Evolutionary conservation across 2,797 vertebrate species (phyloP).

Genomic region (Hydrophis major): DNA sequence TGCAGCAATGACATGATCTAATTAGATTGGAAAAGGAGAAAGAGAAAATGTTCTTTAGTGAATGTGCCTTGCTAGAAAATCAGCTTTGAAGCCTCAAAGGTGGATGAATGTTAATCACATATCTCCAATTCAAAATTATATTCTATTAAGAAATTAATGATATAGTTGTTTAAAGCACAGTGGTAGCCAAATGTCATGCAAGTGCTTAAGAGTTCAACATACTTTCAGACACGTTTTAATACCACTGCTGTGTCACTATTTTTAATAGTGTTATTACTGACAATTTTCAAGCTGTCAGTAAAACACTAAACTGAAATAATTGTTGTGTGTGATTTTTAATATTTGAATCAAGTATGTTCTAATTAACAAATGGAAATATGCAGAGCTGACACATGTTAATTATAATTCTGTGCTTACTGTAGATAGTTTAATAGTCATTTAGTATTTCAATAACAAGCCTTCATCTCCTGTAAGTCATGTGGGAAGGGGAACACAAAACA

Average conservation of each 20-base stretch:
- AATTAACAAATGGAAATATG: constrained; percentile 20
- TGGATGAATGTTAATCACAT: background rate
- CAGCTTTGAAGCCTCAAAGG: background rate
- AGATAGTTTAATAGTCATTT: constrained; percentile 12
- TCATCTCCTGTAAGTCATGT: background rate
- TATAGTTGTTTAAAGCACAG: background rate
- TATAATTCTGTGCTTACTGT: constrained; percentile 5
- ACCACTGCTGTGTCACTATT: background rate
- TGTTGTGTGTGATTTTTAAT: background rate
- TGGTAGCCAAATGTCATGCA: background rate
- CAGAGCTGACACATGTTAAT: background rate
- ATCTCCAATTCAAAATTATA: background rate
- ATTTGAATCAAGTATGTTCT: constrained; percentile 18
- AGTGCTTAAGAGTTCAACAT: background rate
- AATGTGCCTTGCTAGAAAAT: background rate
- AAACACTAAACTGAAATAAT: constrained; percentile 16
- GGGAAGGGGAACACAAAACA: background rate
- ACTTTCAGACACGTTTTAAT: constrained; percentile 4
- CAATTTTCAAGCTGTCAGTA: constrained; percentile 29
- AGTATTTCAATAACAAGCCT: constrained; percentile 1
- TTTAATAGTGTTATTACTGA: constrained; percentile 21
- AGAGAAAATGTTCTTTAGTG: background rate
- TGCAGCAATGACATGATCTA: background rate
- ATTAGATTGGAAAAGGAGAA: background rate
- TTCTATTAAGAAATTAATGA: background rate